These are phyloP conservation scores for Aldrovandia affinis DNA, from an alignment of 2,797 vertebrate genomes.

Conservation along the genomic window DNA sequence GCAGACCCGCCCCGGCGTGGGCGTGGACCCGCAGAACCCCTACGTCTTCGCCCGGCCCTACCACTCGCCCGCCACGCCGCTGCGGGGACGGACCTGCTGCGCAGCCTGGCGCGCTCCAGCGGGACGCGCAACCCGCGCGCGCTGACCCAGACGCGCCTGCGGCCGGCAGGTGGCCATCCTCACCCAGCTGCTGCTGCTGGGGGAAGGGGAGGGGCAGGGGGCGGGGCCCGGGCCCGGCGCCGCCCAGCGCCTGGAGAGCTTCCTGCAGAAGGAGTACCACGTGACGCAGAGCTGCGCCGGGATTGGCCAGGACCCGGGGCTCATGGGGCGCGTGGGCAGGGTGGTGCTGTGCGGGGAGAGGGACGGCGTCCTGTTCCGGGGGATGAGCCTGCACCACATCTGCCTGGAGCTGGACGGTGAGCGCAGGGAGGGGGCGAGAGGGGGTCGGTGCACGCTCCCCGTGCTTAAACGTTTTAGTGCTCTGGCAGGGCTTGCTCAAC, in stretches of 20 bases:
- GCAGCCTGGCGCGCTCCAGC: constrained; percentile 76
- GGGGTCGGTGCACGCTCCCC: neutral
- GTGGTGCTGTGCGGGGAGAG: constrained; percentile 80
- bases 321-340: constrained; percentile 78
- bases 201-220: constrained; percentile 71
- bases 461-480: neutral
- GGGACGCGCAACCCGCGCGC: constrained; percentile 76
- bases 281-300: constrained; percentile 78
- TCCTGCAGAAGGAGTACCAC: constrained; percentile 79
- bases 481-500: neutral
- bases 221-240: constrained; percentile 55
- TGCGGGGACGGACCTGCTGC: constrained; percentile 76
- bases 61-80: constrained; percentile 78
- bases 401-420: constrained; percentile 81
- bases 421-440: neutral
- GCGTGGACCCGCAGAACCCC: constrained; percentile 74
- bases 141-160: constrained; percentile 76
- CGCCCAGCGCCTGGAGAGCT: constrained; percentile 74
- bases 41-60: constrained; percentile 78
- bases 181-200: constrained; percentile 77
- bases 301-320: constrained; percentile 77
- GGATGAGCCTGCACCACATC: constrained; percentile 83
- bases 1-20: constrained; percentile 75
- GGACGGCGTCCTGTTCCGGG: constrained; percentile 79
- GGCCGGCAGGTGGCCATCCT: constrained; percentile 80